Percentiles rank a stretch among this genome's conserved stretches.
Evolutionary conservation across 2,888 invertebrate species (phyloP).

Genomic region (Xestobium rufovillosum): DNA sequence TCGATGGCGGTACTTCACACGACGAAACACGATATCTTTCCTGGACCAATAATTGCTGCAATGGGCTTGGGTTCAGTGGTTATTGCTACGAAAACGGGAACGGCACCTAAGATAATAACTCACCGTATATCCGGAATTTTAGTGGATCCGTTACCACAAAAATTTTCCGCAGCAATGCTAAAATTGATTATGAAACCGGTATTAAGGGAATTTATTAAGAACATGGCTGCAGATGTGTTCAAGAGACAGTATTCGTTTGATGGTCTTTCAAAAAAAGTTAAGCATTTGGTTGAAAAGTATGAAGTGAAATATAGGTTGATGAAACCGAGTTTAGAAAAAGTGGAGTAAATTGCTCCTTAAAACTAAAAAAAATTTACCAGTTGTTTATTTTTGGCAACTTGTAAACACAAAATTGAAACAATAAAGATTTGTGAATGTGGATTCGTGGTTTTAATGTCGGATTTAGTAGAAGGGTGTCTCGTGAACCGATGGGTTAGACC

Average conservation of each 20-base stretch:
- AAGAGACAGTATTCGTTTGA: slow-evolving; percentile 31
- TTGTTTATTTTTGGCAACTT: too few species aligned
- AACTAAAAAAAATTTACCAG: too few species aligned
- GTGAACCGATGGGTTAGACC: too few species aligned
- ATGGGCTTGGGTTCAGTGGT: slow-evolving; percentile 36
- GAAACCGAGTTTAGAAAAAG: too few species aligned
- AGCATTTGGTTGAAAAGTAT: slow-evolving; percentile 20
- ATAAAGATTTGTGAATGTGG: too few species aligned
- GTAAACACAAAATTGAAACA: too few species aligned
- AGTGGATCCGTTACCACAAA: slow-evolving; percentile 32
- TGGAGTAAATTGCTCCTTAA: too few species aligned
- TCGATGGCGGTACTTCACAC: slow-evolving; percentile 34
- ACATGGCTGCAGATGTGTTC: slow-evolving; percentile 35
- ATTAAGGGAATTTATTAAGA: slow-evolving; percentile 34
- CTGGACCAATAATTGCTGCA: slow-evolving; percentile 34
- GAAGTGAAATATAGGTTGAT: too few species aligned
- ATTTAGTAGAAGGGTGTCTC: too few species aligned
- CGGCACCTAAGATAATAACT: slow-evolving; percentile 30
- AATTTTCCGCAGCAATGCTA: slow-evolving; percentile 34
- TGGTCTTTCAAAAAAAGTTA: slow-evolving; percentile 29
- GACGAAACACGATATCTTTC: slow-evolving; percentile 33
- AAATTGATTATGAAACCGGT: slow-evolving; percentile 35
- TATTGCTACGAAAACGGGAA: slow-evolving; percentile 35
- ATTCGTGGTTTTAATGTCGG: too few species aligned
- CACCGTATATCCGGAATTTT: slow-evolving; percentile 37